Evolutionary conservation across 2,113 vertebrate genomes (phyloP).

Genomic region (Sorex fumeus): DNA sequence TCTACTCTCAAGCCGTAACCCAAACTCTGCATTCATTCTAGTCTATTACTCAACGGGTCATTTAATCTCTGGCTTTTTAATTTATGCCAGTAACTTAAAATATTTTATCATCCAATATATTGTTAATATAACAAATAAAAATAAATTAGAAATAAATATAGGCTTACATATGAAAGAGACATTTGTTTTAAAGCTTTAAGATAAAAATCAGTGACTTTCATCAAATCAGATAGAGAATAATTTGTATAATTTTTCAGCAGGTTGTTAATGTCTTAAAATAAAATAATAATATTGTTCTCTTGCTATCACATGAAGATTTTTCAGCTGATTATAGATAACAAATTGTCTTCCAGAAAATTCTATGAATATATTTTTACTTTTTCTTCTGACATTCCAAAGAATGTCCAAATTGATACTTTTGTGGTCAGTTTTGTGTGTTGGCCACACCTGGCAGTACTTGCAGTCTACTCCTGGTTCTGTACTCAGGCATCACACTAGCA

Average conservation of each 20-base stretch:
- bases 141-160: neutral
- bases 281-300: slow-evolving; percentile 13
- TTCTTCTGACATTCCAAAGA: slow-evolving; percentile 39
- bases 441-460: too few relatives aligned
- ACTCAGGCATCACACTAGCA: neutral
- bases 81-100: slow-evolving; percentile 28
- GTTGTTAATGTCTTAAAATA: neutral
- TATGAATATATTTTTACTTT: neutral
- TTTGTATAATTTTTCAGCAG: neutral
- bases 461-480: too few relatives aligned
- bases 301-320: neutral
- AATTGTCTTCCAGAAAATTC: neutral
- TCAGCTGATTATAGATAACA: neutral
- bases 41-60: too few relatives aligned
- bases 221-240: slow-evolving; percentile 44
- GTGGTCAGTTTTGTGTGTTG: neutral
- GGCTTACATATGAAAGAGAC: neutral
- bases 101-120: slow-evolving; percentile 36
- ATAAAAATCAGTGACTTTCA: neutral
- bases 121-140: neutral
- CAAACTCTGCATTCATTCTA: too few relatives aligned
- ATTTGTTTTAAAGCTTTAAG: neutral
- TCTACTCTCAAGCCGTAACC: too few relatives aligned
- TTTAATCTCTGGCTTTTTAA: neutral
- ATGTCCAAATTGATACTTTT: neutral